Evolutionary conservation across 2,888 invertebrate genomes (phyloP), one percentile per base, ranked within the genome.

Genomic region (Aphodius sticticus): DNA sequence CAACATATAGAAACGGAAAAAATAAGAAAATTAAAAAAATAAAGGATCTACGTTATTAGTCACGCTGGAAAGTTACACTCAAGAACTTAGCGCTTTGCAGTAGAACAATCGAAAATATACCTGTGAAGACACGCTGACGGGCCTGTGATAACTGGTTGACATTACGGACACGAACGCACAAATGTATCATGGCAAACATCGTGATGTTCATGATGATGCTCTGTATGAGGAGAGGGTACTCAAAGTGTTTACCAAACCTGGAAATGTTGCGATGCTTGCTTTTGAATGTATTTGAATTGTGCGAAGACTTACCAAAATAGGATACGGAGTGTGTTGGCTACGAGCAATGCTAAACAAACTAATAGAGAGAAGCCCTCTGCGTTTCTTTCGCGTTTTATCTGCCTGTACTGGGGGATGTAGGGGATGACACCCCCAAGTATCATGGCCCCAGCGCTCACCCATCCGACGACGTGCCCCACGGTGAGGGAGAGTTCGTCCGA

Each of bases 181-280:
- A 91, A 89, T 97, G 96, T 83, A 99, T 95, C 96, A 99, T 96
- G 79, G 94, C 92, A 90, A 98, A 93, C 99, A 99, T 99, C 83
- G 97, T 96, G 79, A 96, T 88, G 87, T 97, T 98, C 99, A 99
- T 99, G 80, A 99, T 94, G 87, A 99, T 93, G 91, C 99, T 99
- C 91, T 99, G 99, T 81, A 97, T 92, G 84, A 99, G 92, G 83
- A 99, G 91, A 79, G 99, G 99, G 87, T 96, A 91, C 91, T 99
- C 99, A 92, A 97, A 99, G 84, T 95, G 95, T 90, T 97, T 98
- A 83, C 99, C 99, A 93, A 99, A 99, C 99, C 99, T 99, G 80
- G 71, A 85, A 85, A 53, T 53, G 1, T 53, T 82, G 70, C 26
- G 26, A 26, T 26, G 26, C 1, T 26, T 14, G 78, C 75, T 76